Evolutionary conservation across 1,140 invertebrate species (phyloP).

Genomic region (Drosophila kikkawai): DNA sequence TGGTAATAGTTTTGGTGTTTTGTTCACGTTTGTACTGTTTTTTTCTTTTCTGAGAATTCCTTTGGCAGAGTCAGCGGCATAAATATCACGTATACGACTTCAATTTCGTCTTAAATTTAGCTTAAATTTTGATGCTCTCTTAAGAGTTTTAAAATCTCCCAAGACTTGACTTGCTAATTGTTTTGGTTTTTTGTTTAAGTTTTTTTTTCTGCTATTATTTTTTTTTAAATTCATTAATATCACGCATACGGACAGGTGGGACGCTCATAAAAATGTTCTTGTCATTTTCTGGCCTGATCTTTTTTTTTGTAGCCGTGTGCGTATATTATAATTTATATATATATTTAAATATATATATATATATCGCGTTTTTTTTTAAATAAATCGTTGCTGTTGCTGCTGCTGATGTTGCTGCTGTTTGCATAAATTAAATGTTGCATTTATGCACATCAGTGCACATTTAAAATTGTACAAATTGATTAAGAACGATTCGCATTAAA

Average conservation of each 20-base stretch:
- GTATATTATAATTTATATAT: not conserved
- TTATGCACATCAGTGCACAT: conserved; percentile 73
- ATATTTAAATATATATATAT: not conserved
- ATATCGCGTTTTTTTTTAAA: not conserved
- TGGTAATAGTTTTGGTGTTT: not conserved
- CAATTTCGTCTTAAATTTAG: not conserved
- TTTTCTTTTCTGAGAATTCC: not conserved
- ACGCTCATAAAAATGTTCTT: conserved; percentile 22
- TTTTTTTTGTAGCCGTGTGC: not conserved
- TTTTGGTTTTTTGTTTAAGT: not conserved
- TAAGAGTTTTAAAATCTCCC: not conserved
- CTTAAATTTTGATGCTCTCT: not conserved
- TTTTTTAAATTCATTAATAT: conserved; percentile 9
- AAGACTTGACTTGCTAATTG: not conserved
- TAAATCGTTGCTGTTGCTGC: conserved; percentile 50
- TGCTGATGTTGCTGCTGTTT: conserved; percentile 35
- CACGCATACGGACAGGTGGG: conserved; percentile 37
- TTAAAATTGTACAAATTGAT: conserved; percentile 76
- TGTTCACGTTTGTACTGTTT: not conserved
- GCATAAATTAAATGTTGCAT: conserved; percentile 76
- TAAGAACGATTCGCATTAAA: conserved; percentile 64
- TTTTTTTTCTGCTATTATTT: not conserved
- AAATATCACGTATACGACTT: conserved; percentile 36
- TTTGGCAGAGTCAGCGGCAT: conserved; percentile 5
- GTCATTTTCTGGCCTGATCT: conserved; percentile 16